Conservation (phyloP, 2,888 invertebrate genomes). For the Cerceris ruficornis region DNA sequence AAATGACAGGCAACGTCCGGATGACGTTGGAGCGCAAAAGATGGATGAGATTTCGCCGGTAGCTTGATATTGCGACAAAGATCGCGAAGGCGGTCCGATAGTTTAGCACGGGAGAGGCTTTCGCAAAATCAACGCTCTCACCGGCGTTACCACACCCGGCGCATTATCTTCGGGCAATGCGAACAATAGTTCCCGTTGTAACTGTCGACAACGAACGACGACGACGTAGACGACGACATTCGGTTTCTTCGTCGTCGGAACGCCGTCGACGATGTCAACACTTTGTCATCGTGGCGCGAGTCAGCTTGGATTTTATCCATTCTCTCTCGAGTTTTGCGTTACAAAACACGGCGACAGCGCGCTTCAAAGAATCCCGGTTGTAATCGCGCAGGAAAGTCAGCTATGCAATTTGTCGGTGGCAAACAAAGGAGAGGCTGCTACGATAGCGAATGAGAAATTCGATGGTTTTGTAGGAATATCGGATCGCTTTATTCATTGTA, state of each 20-base stretch:
- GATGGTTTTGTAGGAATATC: not conserved
- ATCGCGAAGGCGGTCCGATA: slow-evolving; percentile 37
- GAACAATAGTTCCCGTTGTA: slow-evolving; percentile 28
- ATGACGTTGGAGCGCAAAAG: not conserved
- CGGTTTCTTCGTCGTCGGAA: slow-evolving; percentile 14
- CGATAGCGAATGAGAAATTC: not conserved
- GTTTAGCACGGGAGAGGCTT: slow-evolving; percentile 39
- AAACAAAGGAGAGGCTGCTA: too few relatives aligned
- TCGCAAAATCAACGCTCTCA: slow-evolving; percentile 51
- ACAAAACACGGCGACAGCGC: slow-evolving; percentile 16
- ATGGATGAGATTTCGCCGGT: slow-evolving; percentile 44
- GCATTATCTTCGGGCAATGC: slow-evolving; percentile 41
- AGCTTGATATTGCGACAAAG: slow-evolving; percentile 43
- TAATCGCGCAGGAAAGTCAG: slow-evolving; percentile 31
- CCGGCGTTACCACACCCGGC: slow-evolving; percentile 42
- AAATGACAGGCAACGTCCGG: slow-evolving; percentile 1
- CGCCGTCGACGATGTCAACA: slow-evolving; percentile 19
- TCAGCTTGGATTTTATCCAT: slow-evolving; percentile 23
- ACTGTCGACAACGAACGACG: slow-evolving; percentile 13
- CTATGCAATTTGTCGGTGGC: not conserved
- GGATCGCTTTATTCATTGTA: too few relatives aligned
- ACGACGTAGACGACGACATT: not conserved
- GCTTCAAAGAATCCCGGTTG: slow-evolving; percentile 18
- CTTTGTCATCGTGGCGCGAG: slow-evolving; percentile 16
- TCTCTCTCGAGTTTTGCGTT: slow-evolving; percentile 12